phyloP scores from a whole-genome alignment of 2,113 vertebrate genomes.

The Cnemophilus loriae region DNA sequence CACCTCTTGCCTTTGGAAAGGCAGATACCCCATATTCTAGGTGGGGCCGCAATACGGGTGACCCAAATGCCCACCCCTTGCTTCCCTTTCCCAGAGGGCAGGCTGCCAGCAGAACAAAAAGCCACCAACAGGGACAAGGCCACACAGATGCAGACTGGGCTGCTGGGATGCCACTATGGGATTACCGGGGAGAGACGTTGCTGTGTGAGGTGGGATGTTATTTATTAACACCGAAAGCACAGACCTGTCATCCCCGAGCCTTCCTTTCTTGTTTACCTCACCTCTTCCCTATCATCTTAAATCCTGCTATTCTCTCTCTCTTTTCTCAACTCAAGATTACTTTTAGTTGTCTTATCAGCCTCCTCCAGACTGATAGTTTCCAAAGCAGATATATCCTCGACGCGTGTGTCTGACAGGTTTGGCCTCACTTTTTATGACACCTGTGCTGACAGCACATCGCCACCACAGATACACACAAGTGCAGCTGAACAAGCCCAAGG shows the following conservation, averaged over 20 bases:
- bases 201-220: neutral
- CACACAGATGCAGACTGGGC: neutral
- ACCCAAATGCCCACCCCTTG: neutral
- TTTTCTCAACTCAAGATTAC: slow-evolving; percentile 44
- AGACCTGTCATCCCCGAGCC: neutral
- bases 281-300: slow-evolving; percentile 22
- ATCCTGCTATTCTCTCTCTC: slow-evolving; percentile 22
- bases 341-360: slow-evolving; percentile 45
- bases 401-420: neutral
- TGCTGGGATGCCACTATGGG: neutral
- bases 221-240: neutral
- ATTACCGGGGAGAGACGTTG: neutral
- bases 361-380: slow-evolving; percentile 48
- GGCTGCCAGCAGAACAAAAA: neutral
- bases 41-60: neutral
- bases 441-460: neutral
- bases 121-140: neutral
- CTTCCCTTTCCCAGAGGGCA: neutral
- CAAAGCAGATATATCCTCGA: neutral
- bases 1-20: neutral
- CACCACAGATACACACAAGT: neutral
- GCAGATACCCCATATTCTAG: neutral
- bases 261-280: slow-evolving; percentile 8
- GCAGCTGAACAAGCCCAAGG: neutral
- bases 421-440: slow-evolving; percentile 3